Evolutionary conservation across 92 coral and sea anemone genomes (phyloP), one percentile per base, ranked within the genome.

Genomic region (Muricea muricata): DNA sequence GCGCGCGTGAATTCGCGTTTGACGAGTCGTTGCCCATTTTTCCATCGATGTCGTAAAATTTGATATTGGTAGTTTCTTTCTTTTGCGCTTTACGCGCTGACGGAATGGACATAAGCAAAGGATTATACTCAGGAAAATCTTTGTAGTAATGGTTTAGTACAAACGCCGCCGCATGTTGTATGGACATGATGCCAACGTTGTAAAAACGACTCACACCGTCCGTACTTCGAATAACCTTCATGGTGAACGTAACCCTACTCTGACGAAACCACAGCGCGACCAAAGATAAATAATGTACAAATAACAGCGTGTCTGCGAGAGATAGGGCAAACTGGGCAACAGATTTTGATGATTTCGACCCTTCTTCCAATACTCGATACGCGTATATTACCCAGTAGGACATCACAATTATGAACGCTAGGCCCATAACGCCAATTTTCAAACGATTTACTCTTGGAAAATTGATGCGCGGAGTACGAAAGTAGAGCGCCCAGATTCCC

Each of bases 401-500:
- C 26, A 92, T 90, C 21, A 96, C 89, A 3, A 96, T 97, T 8
- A 94, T 69, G 71, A 96, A 96, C 18, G 89, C 90, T 40, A 96
- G 91, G 6, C 78, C 91, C 93, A 93, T 89, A 68, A 96, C 79
- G 25, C 92, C 98, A 29, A 94, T 89, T 56, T 95, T 93, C 52
- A 96, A 88, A 37, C 93, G 93, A 91, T 92, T 92, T 56, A 96
- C 92, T 75, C 99, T 88, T 14, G 99, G 99, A 87, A 96, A 84
- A 2, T 91, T 79, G 25, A 90, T 94, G 65, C 99, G 97, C 32
- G 98, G 89, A 80, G 65, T 93, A 42, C 98, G 96, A 88, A 94
- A 96, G 88, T 94, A 96, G 87, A 96, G 86, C 33, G 98, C 99
- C 99, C 99, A 96, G 21, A 96, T 96, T 25, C 97, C 99, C 35